Evolutionary conservation across 2,888 invertebrate species (phyloP).

Genomic region (Callimorpha dominula): DNA sequence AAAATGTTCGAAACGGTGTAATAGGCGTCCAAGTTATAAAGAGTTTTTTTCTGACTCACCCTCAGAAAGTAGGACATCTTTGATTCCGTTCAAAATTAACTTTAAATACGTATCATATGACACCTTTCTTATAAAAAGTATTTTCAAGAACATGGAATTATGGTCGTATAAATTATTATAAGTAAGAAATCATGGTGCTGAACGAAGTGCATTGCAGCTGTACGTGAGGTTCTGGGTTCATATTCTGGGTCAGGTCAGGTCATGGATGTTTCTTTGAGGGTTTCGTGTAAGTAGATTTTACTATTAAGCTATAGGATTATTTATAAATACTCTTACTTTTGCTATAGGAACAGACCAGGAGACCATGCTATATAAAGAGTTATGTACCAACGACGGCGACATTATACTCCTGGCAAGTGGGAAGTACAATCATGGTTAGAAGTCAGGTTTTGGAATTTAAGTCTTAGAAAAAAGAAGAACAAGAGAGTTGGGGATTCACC

Average conservation of each 20-base stretch:
- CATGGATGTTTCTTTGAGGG: background rate
- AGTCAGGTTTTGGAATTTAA: too few relatives aligned
- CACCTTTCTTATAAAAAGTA: slow-evolving; percentile 36
- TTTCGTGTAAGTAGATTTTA: background rate
- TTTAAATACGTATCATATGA: slow-evolving; percentile 42
- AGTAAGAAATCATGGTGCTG: background rate
- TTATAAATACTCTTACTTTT: too few relatives aligned
- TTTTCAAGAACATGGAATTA: slow-evolving; percentile 4
- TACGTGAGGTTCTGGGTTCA: background rate
- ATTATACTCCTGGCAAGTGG: too few relatives aligned
- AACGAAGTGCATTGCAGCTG: background rate
- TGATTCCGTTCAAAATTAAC: slow-evolving; percentile 61
- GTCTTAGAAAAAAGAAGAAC: too few relatives aligned
- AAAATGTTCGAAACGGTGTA: slow-evolving; percentile 52
- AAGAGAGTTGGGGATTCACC: too few relatives aligned
- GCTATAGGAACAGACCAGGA: too few relatives aligned
- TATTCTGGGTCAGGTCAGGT: background rate
- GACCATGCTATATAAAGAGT: too few relatives aligned
- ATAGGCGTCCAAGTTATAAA: slow-evolving; percentile 54
- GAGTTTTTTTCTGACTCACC: slow-evolving; percentile 77
- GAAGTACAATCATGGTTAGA: too few relatives aligned
- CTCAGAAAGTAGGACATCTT: slow-evolving; percentile 66
- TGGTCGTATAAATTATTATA: background rate
- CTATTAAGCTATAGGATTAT: too few relatives aligned
- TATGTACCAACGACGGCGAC: too few relatives aligned